Evolutionary conservation across 2,797 vertebrate species (phyloP).

Genomic region (Lacerta viridis): DNA sequence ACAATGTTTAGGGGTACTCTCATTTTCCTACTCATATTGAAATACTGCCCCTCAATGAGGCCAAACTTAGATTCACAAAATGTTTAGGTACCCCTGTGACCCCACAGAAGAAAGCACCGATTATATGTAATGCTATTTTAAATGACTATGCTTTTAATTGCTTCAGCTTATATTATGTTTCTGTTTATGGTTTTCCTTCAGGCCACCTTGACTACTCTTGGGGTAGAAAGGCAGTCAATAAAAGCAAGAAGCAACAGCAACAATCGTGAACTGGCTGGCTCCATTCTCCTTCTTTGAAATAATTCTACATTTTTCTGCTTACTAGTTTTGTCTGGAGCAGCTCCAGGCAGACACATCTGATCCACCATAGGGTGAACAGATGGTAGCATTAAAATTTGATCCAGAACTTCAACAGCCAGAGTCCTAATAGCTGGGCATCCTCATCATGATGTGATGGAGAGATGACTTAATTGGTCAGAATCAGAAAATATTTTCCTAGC

Average conservation of each 20-base stretch:
- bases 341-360: not conserved
- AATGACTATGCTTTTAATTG: not conserved
- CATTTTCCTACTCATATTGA: no score
- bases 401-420: not conserved
- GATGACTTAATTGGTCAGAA: not conserved
- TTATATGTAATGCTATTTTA: no score
- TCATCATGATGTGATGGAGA: constrained; percentile 4
- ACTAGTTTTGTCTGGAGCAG: not conserved
- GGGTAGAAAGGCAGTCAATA: not conserved
- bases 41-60: no score
- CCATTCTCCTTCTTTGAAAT: not conserved
- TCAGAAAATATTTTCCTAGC: not conserved
- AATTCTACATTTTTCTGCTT: not conserved
- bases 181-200: not conserved
- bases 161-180: not conserved
- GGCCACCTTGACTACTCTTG: not conserved
- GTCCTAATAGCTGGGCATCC: not conserved
- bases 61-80: no score
- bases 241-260: not conserved
- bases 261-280: not conserved
- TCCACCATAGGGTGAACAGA: not conserved
- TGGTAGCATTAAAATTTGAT: not conserved
- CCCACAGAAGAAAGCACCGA: no score
- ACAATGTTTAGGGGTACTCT: no score
- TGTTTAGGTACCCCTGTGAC: no score